These are phyloP conservation scores for Apamea monoglypha DNA, from an alignment of 2,888 invertebrate species.

Conservation along the genomic window DNA sequence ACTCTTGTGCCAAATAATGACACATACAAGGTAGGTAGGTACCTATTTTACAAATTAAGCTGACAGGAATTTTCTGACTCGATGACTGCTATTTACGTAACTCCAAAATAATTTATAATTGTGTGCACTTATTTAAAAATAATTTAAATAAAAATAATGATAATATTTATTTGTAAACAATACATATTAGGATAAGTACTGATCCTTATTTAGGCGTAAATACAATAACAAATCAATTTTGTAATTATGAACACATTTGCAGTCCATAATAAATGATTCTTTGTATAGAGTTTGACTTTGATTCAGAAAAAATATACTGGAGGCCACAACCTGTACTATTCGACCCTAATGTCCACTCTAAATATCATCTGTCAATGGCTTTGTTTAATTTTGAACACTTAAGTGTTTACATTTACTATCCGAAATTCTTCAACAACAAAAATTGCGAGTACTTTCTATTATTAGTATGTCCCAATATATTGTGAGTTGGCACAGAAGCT, in stretches of 20 bases:
- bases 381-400: background rate
- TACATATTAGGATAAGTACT: background rate
- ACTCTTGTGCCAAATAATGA: background rate
- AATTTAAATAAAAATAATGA: background rate
- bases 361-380: slow-evolving; percentile 5
- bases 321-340: background rate
- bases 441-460: slow-evolving; percentile 69
- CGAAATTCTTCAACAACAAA: slow-evolving; percentile 60
- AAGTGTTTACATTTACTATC: slow-evolving; percentile 31
- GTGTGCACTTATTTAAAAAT: background rate
- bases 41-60: background rate
- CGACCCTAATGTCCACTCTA: background rate
- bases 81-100: background rate
- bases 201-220: background rate
- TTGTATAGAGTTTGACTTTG: background rate
- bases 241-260: background rate
- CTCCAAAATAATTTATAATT: background rate
- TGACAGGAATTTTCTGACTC: background rate
- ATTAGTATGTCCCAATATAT: slow-evolving; percentile 71
- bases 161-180: background rate
- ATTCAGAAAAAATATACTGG: background rate
- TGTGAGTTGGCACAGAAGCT: slow-evolving; percentile 75
- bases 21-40: background rate
- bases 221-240: slow-evolving; percentile 3
- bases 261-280: background rate